Percentiles rank a stretch among this genome's conserved stretches.
phyloP scores from a whole-genome alignment of 2,888 invertebrate genomes.

The Clanis bilineata region DNA sequence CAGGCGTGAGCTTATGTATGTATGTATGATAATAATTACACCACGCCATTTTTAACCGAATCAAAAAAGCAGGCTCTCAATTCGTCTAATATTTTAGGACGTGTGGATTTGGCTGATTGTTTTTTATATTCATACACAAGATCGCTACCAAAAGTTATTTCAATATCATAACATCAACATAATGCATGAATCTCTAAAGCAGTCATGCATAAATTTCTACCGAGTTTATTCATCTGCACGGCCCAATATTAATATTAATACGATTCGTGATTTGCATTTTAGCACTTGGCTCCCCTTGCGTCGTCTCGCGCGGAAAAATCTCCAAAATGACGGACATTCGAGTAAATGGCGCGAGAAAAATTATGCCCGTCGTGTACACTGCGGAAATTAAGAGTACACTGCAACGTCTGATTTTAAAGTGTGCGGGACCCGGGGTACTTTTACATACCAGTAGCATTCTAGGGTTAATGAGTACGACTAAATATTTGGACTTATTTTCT shows the following conservation, averaged over 20 bases:
- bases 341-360: conserved; percentile 77
- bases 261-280: conserved; percentile 68
- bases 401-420: conserved; percentile 21
- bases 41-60: too few relatives aligned
- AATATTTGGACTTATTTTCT: conserved; percentile 18
- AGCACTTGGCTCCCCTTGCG: conserved; percentile 47
- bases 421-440: conserved; percentile 29
- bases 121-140: too few relatives aligned
- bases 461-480: conserved; percentile 30
- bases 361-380: conserved; percentile 55
- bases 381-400: conserved; percentile 56
- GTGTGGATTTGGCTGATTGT: too few relatives aligned
- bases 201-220: conserved; percentile 46
- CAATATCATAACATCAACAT: not conserved
- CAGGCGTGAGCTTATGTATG: too few relatives aligned
- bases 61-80: too few relatives aligned
- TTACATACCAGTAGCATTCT: conserved; percentile 31
- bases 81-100: too few relatives aligned
- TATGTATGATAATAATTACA: too few relatives aligned
- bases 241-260: conserved; percentile 65
- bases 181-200: conserved; percentile 24
- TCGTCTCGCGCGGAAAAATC: conserved; percentile 58
- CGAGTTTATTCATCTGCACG: conserved; percentile 43
- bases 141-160: not conserved
- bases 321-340: conserved; percentile 69